phyloP scores from a whole-genome alignment of 2,797 vertebrate species.

The Pyrocephalus nanus region DNA sequence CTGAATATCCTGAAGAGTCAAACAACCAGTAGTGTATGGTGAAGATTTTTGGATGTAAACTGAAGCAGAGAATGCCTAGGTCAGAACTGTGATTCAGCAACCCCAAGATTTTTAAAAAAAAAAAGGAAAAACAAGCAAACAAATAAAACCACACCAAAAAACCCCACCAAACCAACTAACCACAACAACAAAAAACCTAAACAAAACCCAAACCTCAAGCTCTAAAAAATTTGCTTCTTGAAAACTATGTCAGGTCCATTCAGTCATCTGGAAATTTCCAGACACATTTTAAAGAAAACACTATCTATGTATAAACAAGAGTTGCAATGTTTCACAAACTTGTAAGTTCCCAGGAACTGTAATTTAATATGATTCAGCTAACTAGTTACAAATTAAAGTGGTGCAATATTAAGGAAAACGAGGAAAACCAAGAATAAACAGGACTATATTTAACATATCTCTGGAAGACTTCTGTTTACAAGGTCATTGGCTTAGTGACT shows the following conservation, averaged over 20 bases:
- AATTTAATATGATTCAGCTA: background rate
- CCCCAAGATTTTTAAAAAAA: background rate
- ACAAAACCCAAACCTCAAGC: background rate
- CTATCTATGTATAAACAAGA: background rate
- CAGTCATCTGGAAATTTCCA: background rate
- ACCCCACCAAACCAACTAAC: background rate
- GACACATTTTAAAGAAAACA: background rate
- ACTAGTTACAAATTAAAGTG: slow-evolving; percentile 12
- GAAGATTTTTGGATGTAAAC: background rate
- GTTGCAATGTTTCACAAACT: background rate
- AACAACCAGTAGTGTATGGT: background rate
- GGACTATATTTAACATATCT: background rate
- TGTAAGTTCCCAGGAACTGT: background rate
- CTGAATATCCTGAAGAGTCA: background rate
- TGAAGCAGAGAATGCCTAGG: background rate
- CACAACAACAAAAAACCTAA: background rate
- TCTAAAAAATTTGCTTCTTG: background rate
- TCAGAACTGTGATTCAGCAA: background rate
- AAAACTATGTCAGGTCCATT: background rate
- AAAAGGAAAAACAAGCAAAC: too few relatives aligned
- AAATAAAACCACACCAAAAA: background rate
- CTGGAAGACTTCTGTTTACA: background rate
- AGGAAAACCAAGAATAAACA: background rate
- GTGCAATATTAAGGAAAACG: background rate
- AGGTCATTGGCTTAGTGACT: background rate